Evolutionary conservation across 2,888 invertebrate species (phyloP).

Genomic region (Geophilus truncorum): DNA sequence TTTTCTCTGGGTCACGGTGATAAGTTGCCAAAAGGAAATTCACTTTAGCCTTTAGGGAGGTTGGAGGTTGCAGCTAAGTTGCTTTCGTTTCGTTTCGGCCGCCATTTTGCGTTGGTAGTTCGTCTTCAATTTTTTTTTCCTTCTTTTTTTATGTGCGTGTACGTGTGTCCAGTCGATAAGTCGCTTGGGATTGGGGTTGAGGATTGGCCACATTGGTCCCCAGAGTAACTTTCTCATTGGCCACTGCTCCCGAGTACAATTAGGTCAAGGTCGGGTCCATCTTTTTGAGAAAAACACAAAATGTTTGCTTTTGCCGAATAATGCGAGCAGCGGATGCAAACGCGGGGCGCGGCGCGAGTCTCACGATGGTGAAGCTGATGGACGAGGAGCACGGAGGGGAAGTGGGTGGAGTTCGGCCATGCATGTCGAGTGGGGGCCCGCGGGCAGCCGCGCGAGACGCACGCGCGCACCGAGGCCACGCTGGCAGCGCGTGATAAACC

Average conservation of each 20-base stretch:
- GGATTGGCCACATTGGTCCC: constrained; percentile 18
- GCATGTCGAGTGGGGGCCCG: background rate
- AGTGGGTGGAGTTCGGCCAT: background rate
- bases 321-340: no score
- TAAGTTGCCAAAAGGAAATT: background rate
- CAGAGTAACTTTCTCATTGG: background rate
- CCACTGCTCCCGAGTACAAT: background rate
- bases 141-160: background rate
- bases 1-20: background rate
- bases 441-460: constrained; percentile 1
- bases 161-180: constrained; percentile 2
- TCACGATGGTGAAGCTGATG: background rate
- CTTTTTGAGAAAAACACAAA: background rate
- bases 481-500: constrained; percentile 12
- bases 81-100: background rate
- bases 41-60: background rate
- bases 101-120: background rate
- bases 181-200: background rate
- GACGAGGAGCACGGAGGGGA: background rate
- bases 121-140: background rate
- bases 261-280: background rate
- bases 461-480: background rate
- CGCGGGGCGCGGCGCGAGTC: no score
- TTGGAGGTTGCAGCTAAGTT: background rate
- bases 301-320: background rate